A percentile compares a stretch with the other conserved stretches of the same genome.
Evolutionary conservation across 2,113 vertebrate genomes (phyloP).

Genomic region (Corythornis vintsioides): DNA sequence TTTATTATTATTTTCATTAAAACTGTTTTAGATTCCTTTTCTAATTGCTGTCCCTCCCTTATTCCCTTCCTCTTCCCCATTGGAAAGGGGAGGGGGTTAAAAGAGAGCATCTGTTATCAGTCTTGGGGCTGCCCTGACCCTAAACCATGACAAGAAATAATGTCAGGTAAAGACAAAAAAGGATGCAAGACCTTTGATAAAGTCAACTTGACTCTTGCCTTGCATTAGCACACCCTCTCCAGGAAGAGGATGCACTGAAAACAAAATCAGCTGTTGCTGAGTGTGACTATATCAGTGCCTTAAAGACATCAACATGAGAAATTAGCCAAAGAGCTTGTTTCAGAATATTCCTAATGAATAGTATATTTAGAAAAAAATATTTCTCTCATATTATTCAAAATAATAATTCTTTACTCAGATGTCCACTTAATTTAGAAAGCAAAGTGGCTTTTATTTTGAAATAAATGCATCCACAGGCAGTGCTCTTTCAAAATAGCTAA

Average conservation of each 20-base stretch:
- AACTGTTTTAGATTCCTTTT: no score
- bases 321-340: neutral
- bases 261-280: neutral
- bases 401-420: neutral
- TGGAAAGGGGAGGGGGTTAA: no score
- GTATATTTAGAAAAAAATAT: neutral
- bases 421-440: neutral
- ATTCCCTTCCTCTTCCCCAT: no score
- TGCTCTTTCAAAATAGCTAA: conserved; percentile 41
- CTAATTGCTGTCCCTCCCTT: no score
- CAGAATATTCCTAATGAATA: neutral
- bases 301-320: neutral
- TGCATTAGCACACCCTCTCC: neutral
- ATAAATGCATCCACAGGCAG: conserved; percentile 6
- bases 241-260: neutral
- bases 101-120: no score
- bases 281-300: neutral
- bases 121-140: no score
- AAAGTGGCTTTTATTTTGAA: conserved; percentile 44
- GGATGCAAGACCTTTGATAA: neutral
- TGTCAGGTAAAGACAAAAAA: neutral
- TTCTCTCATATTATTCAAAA: neutral
- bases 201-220: neutral
- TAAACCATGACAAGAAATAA: neutral
- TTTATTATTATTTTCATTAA: no score